Evolutionary conservation across 2,797 vertebrate species (phyloP), one percentile per base, ranked within the genome.

Genomic region (Okamejei kenojei): DNA sequence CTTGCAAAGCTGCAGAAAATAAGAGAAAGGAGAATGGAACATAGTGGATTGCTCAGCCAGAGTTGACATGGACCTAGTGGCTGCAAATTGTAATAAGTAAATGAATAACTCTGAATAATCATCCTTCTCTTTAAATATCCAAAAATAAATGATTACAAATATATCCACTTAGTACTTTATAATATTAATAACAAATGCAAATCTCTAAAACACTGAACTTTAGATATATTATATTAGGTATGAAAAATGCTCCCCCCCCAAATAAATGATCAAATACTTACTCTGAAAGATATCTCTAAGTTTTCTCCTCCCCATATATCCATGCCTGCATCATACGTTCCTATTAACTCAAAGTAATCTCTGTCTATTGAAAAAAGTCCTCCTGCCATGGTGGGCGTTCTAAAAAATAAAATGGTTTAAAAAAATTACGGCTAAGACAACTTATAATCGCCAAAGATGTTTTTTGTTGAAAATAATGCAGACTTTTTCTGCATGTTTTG

Each of bases 251-350:
- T 23, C 32, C 35, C 10, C 10, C 21, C 45, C 65, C 26, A 82
- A 76, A 73, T 54, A 32, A 76, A 76, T 38, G 10, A 45, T 73
- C 13, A 23, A 7, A 93, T 93, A 96, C 98, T 96, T 96, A 99
- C 99, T 97, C 99, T 98, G 95, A 99, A 99, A 93, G 99, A 99
- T 96, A 99, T 99, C 96, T 99, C 99, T 95, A 99, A 96, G 96
- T 99, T 99, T 95, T 99, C 99, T 96, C 99, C 99, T 94, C 98
- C 98, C 98, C 99, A 99, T 95, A 99, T 99, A 97, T 99, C 99
- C 99, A 99, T 99, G 96, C 99, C 99, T 94, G 98, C 98, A 95
- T 99, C 99, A 80, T 99, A 99, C 0, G 98, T 99, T 95, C 99
- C 99, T 93, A 99, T 99, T 96, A 99, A 98, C 95, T 99, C 98